Conservation (phyloP, 1,140 invertebrate genomes). For the Bombus superbus region DNA sequence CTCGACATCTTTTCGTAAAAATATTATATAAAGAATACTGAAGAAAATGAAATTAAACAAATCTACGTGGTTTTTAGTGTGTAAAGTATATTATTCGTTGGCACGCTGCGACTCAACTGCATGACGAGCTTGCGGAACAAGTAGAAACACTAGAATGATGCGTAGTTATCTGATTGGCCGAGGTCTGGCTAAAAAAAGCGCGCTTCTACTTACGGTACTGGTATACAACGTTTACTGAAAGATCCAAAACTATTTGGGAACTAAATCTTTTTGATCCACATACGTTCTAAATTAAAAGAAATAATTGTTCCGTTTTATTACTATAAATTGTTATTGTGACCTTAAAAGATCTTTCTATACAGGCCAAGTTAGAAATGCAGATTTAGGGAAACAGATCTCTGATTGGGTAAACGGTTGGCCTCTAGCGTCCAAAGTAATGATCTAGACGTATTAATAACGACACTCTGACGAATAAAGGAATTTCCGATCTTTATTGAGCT, state of each 20-base stretch:
- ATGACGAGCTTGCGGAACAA: conserved; percentile 26
- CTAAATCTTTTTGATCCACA: neutral
- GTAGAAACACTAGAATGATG: conserved; percentile 25
- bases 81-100: neutral
- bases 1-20: neutral
- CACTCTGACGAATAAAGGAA: conserved; percentile 17
- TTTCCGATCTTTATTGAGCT: conserved; percentile 59
- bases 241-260: neutral
- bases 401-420: conserved; percentile 17
- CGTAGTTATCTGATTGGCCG: conserved; percentile 34
- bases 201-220: conserved; percentile 26
- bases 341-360: neutral
- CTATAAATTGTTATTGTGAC: neutral
- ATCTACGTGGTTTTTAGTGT: neutral
- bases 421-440: neutral
- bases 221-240: conserved; percentile 6
- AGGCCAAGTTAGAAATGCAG: no score
- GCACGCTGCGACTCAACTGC: neutral
- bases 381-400: conserved; percentile 18
- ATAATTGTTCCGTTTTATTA: neutral
- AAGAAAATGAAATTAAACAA: neutral
- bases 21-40: neutral
- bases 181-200: conserved; percentile 45
- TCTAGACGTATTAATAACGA: neutral
- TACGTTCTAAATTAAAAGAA: neutral